A percentile compares a stretch with the other conserved stretches of the same genome.
phyloP scores from a whole-genome alignment of 2,888 invertebrate genomes.

The Xylophagus ater region DNA sequence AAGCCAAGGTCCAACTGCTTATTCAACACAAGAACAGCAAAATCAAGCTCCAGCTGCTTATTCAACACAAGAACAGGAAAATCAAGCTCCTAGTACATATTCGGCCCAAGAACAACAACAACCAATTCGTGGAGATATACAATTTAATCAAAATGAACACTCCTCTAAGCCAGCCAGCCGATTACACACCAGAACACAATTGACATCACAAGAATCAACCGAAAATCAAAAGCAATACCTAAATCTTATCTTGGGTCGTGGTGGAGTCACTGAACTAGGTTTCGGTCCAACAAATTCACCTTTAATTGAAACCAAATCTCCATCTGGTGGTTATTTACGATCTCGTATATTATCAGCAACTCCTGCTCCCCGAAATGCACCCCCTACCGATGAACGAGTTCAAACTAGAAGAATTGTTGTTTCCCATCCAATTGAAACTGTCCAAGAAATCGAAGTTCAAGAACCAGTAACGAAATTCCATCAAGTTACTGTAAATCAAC shows the following conservation, averaged over 20 bases:
- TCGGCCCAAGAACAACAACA: neutral
- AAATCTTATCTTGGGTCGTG: slow-evolving; percentile 41
- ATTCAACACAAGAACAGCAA: neutral
- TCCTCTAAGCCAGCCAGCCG: neutral
- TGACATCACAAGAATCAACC: slow-evolving; percentile 32
- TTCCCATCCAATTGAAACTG: slow-evolving; percentile 48
- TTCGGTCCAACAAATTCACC: slow-evolving; percentile 20
- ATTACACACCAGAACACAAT: slow-evolving; percentile 11
- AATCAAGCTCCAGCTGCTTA: slow-evolving; percentile 6
- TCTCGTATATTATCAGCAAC: slow-evolving; percentile 48
- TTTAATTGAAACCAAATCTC: neutral
- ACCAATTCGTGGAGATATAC: neutral
- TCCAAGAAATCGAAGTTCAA: slow-evolving; percentile 47
- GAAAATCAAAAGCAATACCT: slow-evolving; percentile 42
- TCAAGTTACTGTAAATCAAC: slow-evolving; percentile 45
- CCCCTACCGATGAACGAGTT: slow-evolving; percentile 44
- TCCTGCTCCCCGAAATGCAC: slow-evolving; percentile 42
- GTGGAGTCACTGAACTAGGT: slow-evolving; percentile 37
- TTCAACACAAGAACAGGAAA: neutral
- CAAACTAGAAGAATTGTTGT: slow-evolving; percentile 51
- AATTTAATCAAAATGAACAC: slow-evolving; percentile 5
- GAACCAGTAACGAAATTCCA: slow-evolving; percentile 49
- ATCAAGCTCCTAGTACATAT: neutral
- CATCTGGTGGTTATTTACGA: slow-evolving; percentile 26
- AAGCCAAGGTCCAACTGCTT: neutral